Evolutionary conservation across 2,888 invertebrate species (phyloP).

Genomic region (Drosophila incognita): DNA sequence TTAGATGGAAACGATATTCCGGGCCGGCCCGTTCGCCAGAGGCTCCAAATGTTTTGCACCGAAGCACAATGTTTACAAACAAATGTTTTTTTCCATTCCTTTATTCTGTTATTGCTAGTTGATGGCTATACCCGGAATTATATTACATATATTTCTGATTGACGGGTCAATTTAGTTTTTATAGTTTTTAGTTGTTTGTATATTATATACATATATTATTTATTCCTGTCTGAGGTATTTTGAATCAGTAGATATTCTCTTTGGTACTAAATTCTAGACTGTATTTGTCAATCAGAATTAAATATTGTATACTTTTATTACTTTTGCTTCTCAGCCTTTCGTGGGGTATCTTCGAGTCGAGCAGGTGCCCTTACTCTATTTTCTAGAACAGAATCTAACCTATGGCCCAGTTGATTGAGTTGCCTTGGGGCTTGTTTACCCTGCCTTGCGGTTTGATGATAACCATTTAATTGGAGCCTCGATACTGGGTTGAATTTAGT

Average conservation of each 20-base stretch:
- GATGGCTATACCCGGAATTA: conserved; percentile 1
- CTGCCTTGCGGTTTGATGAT: conserved; percentile 31
- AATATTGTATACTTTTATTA: background rate
- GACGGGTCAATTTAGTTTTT: background rate
- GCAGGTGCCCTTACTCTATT: background rate
- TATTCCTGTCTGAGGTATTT: background rate
- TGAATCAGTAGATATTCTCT: background rate
- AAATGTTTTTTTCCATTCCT: conserved; percentile 30
- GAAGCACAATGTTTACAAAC: conserved; percentile 43
- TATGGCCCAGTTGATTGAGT: conserved; percentile 23
- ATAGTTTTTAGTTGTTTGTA: background rate
- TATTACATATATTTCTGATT: background rate
- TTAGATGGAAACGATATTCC: conserved; percentile 46
- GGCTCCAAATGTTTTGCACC: conserved; percentile 12
- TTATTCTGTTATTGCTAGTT: background rate
- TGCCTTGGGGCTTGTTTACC: conserved; percentile 15
- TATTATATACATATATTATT: no score
- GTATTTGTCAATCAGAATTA: background rate
- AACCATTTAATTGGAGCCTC: conserved; percentile 30
- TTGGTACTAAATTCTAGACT: background rate
- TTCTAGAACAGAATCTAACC: conserved; percentile 20
- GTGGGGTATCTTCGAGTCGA: conserved; percentile 6
- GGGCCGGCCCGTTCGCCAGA: background rate
- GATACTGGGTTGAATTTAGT: conserved; percentile 10
- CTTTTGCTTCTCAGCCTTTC: background rate